Conservation (phyloP, 2,113 vertebrate genomes). For the Excalfactoria chinensis region DNA sequence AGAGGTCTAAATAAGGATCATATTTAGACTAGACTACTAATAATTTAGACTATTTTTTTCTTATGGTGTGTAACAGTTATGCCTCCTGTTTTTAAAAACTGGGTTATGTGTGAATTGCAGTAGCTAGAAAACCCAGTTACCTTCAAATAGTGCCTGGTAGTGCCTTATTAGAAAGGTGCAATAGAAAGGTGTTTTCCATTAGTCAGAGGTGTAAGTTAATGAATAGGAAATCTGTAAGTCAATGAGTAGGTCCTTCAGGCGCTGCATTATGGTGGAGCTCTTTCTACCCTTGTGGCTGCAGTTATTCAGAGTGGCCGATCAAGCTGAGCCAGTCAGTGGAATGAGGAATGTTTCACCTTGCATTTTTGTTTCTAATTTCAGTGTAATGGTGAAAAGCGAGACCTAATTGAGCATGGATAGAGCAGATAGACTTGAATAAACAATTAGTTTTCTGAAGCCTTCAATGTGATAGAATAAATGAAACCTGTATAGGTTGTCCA, state of each 20-base stretch:
- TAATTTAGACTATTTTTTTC: not conserved
- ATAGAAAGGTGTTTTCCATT: constrained; percentile 39
- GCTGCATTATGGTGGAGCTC: not conserved
- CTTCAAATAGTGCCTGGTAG: not conserved
- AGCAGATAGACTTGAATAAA: constrained; percentile 72
- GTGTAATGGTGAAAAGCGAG: constrained; percentile 51
- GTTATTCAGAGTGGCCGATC: constrained; percentile 26
- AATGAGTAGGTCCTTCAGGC: not conserved
- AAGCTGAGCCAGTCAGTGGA: not conserved
- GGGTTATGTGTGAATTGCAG: not conserved
- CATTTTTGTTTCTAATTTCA: constrained; percentile 69
- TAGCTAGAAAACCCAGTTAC: not conserved
- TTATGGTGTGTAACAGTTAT: not conserved
- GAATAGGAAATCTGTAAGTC: constrained; percentile 9
- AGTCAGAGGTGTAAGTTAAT: not conserved
- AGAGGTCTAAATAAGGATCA: not conserved
- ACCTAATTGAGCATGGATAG: constrained; percentile 65
- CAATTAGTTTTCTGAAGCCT: constrained; percentile 67
- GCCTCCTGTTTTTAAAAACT: constrained; percentile 44
- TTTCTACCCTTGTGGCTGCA: not conserved
- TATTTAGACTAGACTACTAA: too few species aligned
- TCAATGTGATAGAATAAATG: constrained; percentile 60
- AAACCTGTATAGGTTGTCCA: constrained; percentile 56
- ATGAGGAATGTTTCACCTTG: constrained; percentile 53
- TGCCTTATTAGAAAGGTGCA: constrained; percentile 43